Percentiles rank a stretch among this genome's conserved stretches.
Conservation (phyloP, 2,888 invertebrate genomes). For the Tenthredo scrophulariae region DNA sequence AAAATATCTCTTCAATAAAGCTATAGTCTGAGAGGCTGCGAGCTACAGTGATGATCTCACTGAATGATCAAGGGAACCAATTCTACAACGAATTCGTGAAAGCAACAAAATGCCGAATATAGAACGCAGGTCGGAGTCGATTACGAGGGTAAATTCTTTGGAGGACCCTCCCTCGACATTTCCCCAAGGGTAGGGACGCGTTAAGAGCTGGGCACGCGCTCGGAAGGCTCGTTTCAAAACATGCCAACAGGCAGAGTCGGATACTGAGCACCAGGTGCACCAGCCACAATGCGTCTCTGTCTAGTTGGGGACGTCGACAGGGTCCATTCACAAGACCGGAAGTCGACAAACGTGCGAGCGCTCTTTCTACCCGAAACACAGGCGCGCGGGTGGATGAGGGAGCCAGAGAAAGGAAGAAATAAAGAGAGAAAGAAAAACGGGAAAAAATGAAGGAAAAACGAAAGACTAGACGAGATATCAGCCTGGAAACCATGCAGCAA, state of each 20-base stretch:
- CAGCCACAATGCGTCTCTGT: conserved; percentile 73
- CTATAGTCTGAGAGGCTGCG: background rate
- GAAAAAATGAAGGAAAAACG: conserved; percentile 26
- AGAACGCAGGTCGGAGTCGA: conserved; percentile 31
- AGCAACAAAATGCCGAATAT: conserved; percentile 25
- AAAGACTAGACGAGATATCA: conserved; percentile 22
- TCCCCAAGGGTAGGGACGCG: conserved; percentile 21
- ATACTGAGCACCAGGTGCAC: conserved; percentile 77
- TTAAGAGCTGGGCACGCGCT: conserved; percentile 47
- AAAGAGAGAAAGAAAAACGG: conserved; percentile 45
- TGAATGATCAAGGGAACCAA: background rate
- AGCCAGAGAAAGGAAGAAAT: conserved; percentile 48
- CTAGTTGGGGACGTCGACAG: conserved; percentile 57
- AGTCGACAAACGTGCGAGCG: conserved; percentile 73
- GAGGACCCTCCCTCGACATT: conserved; percentile 39
- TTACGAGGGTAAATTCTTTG: conserved; percentile 35
- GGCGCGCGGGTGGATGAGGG: conserved; percentile 58
- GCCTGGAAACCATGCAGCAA: background rate
- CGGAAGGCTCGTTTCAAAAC: conserved; percentile 34
- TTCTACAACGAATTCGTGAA: background rate
- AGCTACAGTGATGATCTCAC: background rate
- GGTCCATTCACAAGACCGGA: conserved; percentile 67
- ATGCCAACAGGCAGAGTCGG: conserved; percentile 54
- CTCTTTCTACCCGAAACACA: conserved; percentile 60
- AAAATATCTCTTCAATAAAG: background rate